A percentile compares a stretch with the other conserved stretches of the same genome.
Conservation (phyloP, 2,797 vertebrate genomes). For the Diplodus puntazzo region DNA sequence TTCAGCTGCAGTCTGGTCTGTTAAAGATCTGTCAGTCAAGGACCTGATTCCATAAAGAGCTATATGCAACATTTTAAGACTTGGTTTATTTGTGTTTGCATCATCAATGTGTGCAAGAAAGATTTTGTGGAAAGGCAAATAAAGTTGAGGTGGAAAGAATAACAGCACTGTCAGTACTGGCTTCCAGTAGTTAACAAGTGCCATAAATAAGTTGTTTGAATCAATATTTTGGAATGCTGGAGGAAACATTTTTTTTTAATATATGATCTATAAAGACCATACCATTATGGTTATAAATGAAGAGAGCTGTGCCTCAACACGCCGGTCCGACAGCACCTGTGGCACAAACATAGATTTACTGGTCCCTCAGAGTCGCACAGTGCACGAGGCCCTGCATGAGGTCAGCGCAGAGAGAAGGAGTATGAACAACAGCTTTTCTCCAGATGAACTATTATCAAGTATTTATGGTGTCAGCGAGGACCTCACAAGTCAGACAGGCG, state of each 20-base stretch:
- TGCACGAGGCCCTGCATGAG: slow-evolving; percentile 9
- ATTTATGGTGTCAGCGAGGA: slow-evolving; percentile 70
- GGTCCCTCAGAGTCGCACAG: background rate
- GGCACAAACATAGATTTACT: slow-evolving; percentile 18
- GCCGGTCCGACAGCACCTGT: slow-evolving; percentile 20
- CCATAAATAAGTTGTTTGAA: background rate
- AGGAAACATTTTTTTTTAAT: too few species aligned
- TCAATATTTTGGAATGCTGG: background rate
- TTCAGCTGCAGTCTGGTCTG: background rate
- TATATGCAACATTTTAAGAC: background rate
- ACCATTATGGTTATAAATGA: background rate
- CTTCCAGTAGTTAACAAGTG: background rate
- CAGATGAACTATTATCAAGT: slow-evolving; percentile 78
- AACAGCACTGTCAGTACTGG: background rate
- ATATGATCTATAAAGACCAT: background rate
- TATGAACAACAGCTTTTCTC: slow-evolving; percentile 68
- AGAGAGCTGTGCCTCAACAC: background rate
- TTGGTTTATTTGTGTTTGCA: background rate
- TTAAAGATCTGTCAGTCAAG: background rate
- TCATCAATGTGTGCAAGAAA: background rate
- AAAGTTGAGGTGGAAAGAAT: too few species aligned
- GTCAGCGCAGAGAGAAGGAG: slow-evolving; percentile 40
- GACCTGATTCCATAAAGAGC: background rate
- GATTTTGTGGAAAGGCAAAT: background rate
- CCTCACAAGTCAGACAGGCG: slow-evolving; percentile 58